Evolutionary conservation across 2,113 vertebrate species (phyloP), one percentile per base, ranked within the genome.

Genomic region (Menidia beryllina): DNA sequence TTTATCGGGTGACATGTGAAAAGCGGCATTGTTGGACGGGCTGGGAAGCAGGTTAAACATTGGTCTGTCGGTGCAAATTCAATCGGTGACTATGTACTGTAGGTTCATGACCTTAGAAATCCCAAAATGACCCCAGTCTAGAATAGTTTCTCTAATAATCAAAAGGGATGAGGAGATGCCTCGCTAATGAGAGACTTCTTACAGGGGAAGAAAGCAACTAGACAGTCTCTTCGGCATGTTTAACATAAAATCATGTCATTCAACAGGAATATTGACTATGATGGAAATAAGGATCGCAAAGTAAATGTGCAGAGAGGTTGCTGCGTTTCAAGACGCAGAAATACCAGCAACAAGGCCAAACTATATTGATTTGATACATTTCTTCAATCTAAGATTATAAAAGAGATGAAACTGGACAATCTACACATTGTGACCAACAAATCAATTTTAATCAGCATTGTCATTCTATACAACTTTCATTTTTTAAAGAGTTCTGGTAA

Each of bases 11-110:
- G 70, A 82, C 78, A 55, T 77, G 64, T 88, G 87, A 91, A 91
- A 87, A 88, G 88, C 72, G 2, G 68, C 72, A 84, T 90, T 90
- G 90, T 91, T 77, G 77, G 54, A 27, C 27, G 2, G 62, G 77
- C 72, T 89, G 86, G 83, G 86, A 85, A 88, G 74, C 73, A 19
- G 81, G 52, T 52, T 74, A 62, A 78, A 75, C 75, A 54, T 1
- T 9, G 69, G 69, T 55, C 54, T 23, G 11, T 2, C 52, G 57
- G 19, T 41, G 82, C 71, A 56, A 45, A 57, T 82, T 59, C 17
- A 2, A 58, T 30, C 61, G 45, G 52, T 15, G 75, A 68, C 68
- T 47, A 53, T 60, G 72, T 52, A 49, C 64, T 56, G 79, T 53
- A 82, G 60, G 48, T 76, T 72, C 20, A 5, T 63, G 85, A 83